Evolutionary conservation across 2,113 vertebrate genomes (phyloP), one percentile per base, ranked within the genome.

Genomic region (Trochalopteron elliotii): DNA sequence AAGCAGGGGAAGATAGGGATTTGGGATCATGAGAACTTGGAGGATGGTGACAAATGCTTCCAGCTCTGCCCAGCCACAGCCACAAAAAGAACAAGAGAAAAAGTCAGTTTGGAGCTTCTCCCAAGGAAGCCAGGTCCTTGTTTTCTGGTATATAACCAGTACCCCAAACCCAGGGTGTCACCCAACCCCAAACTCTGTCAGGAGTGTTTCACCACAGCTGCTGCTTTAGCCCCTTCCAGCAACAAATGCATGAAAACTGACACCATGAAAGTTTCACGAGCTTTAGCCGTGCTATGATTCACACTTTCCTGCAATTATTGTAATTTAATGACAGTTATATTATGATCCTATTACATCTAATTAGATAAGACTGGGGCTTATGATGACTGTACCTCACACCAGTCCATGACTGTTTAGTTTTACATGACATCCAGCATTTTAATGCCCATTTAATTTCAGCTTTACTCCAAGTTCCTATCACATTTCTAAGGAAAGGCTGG

Each of bases 11-110:
- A 67, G 50, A 33, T 4, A 15, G 10, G 27, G 39, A 18, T 27
- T 56, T 0, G 0, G 50, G 10, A 35, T n/a, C 15, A 69, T 0
- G 1, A 50, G 59, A 64, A 22, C 31, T 25, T 49, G 35, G 20
- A 45, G 28, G 18, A 80, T 56, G 15, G 11, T 11, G 49, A 55
- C 5, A 23, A 28, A 8, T 19, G 13, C 19, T 64, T 52, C 33
- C 37, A 71, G 64, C 9, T 75, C 50, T 78, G 28, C 39, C 39
- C 37, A 56, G 39, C 14, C 67, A 39, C 35, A 91, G 23, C 6
- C 64, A 70, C 49, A 67, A 69, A 5, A 24, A 31, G 45, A 61
- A 20, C 10, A 15, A 75, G 15, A 55, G 27, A 74, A 42, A 0
- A 5, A 50, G n/a, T 42, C 9, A 33, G 19, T 79, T 22, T 64